Conservation (phyloP, 2,797 vertebrate species). For the Oryzias dopingdopingensis region DNA sequence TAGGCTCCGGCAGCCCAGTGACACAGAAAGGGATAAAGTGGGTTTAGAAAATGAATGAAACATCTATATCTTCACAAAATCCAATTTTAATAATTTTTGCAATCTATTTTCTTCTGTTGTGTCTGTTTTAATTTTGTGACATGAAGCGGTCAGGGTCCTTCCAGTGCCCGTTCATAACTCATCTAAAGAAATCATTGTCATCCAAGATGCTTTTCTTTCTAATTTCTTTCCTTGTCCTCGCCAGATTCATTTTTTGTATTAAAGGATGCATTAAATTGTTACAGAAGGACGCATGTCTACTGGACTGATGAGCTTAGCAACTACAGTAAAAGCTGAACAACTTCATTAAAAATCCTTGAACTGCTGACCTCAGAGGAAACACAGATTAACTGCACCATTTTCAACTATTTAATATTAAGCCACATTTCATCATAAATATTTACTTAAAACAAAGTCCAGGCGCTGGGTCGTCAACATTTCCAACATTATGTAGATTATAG, state of each 20-base stretch:
- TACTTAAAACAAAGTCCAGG: constrained; percentile 32
- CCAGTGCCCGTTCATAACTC: no score
- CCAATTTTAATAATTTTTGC: no score
- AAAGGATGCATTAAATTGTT: constrained; percentile 23
- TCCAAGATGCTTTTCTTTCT: not conserved
- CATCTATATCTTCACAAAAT: no score
- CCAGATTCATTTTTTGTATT: constrained; percentile 11
- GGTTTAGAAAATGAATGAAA: no score
- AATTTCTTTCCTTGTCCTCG: not conserved
- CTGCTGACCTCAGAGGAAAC: constrained; percentile 19
- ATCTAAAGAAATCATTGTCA: not conserved
- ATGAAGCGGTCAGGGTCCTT: no score
- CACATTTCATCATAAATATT: constrained; percentile 65
- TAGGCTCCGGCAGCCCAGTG: no score
- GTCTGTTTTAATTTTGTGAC: no score
- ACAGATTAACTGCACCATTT: constrained; percentile 47
- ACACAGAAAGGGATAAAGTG: no score
- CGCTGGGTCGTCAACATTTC: constrained; percentile 45
- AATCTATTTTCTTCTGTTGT: no score
- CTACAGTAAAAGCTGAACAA: constrained; percentile 49
- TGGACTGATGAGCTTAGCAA: constrained; percentile 33
- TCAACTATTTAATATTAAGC: constrained; percentile 43
- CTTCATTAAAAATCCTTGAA: constrained; percentile 46
- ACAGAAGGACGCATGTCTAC: constrained; percentile 30
- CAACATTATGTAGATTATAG: constrained; percentile 51